A percentile compares a stretch with the other conserved stretches of the same genome.
Conservation (phyloP, 1,140 invertebrate species). For the Neuroterus valhalla region DNA sequence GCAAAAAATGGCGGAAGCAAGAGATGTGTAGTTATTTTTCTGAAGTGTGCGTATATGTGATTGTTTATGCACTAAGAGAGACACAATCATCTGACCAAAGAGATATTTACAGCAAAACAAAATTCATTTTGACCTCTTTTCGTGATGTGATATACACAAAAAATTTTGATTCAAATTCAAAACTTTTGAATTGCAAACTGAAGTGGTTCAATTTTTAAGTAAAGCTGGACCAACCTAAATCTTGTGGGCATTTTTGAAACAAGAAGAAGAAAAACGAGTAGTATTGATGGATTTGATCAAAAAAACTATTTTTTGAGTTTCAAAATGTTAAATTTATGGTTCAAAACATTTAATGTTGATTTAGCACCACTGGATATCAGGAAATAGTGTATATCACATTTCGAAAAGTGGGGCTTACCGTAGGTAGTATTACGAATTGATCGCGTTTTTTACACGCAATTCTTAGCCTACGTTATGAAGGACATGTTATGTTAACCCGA, state of each 20-base stretch:
- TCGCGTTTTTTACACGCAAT: slow-evolving; percentile 22
- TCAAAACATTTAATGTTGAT: no score
- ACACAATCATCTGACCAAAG: slow-evolving; percentile 28
- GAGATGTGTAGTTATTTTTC: slow-evolving; percentile 10
- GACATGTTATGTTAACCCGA: no score
- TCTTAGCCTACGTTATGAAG: not conserved
- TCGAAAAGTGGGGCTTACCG: not conserved
- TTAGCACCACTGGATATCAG: no score
- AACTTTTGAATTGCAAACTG: not conserved
- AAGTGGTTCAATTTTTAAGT: no score
- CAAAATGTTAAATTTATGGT: no score
- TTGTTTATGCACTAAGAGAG: slow-evolving; percentile 27
- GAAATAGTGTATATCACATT: no score
- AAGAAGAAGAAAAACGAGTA: no score
- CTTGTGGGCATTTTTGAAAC: no score
- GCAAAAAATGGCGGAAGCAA: no score
- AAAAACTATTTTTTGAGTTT: no score
- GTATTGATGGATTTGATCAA: no score
- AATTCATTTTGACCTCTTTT: slow-evolving; percentile 10
- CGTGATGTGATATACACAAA: not conserved
- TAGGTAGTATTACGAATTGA: slow-evolving; percentile 31
- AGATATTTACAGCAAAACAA: slow-evolving; percentile 1
- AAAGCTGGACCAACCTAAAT: no score
- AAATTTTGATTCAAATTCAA: slow-evolving; percentile 28
- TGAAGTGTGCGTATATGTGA: not conserved